phyloP scores from a whole-genome alignment of 2,797 vertebrate genomes.

The Labroides dimidiatus region DNA sequence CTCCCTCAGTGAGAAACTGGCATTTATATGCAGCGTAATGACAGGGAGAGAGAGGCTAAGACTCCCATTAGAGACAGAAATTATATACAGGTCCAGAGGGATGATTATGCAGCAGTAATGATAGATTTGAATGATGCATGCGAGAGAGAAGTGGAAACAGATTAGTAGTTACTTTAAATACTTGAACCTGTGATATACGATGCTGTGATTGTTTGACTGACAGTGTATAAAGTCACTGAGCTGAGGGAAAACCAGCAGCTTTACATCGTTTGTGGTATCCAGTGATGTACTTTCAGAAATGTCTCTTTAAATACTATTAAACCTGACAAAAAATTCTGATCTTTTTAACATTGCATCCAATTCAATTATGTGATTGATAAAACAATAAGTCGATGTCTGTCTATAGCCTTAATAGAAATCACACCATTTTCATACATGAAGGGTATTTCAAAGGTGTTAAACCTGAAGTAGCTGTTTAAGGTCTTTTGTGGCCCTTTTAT shows the following conservation, averaged over 20 bases:
- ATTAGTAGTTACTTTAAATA: constrained; percentile 66
- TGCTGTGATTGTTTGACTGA: constrained; percentile 30
- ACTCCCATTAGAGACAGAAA: constrained; percentile 75
- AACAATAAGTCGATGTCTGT: too few species aligned
- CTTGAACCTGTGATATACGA: constrained; percentile 46
- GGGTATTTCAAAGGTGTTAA: too few species aligned
- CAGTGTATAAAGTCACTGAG: constrained; percentile 15
- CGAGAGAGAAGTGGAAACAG: constrained; percentile 51
- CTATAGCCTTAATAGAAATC: too few species aligned
- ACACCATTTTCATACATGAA: too few species aligned
- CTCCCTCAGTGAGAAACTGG: constrained; percentile 69
- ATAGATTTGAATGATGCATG: constrained; percentile 57
- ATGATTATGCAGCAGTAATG: constrained; percentile 71
- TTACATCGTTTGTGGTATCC: too few species aligned
- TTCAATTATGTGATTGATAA: too few species aligned
- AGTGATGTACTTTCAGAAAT: too few species aligned
- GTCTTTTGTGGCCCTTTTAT: too few species aligned
- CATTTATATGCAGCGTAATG: constrained; percentile 79
- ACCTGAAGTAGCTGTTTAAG: too few species aligned
- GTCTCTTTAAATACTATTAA: too few species aligned
- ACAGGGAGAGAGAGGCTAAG: constrained; percentile 72
- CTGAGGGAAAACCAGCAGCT: constrained; percentile 9
- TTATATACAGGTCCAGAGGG: constrained; percentile 66
- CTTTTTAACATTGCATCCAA: too few species aligned
- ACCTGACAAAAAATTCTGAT: too few species aligned